Evolutionary conservation across 2,888 invertebrate genomes (phyloP).

Genomic region (Plemyria rubiginata): DNA sequence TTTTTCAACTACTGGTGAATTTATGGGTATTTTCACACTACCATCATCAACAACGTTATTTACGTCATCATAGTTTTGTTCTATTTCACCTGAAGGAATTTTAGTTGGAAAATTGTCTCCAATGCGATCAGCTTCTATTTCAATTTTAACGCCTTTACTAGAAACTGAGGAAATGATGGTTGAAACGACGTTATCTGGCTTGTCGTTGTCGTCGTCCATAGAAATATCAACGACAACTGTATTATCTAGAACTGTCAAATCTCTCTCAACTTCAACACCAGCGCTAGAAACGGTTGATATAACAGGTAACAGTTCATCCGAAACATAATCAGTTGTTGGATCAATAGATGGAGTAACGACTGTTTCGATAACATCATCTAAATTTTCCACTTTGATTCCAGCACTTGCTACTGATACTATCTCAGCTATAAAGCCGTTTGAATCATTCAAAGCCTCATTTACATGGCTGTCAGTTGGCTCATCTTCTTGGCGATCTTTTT

Average conservation of each 20-base stretch:
- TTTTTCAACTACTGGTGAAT: background rate
- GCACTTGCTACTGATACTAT: conserved; percentile 20
- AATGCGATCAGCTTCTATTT: conserved; percentile 10
- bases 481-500: conserved; percentile 3
- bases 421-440: conserved; percentile 13
- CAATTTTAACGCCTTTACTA: conserved; percentile 26
- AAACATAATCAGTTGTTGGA: background rate
- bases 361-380: conserved; percentile 12
- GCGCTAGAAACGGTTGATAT: conserved; percentile 27
- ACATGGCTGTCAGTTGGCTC: background rate
- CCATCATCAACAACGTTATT: conserved; percentile 1
- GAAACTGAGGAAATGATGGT: conserved; percentile 16
- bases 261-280: conserved; percentile 18
- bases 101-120: conserved; percentile 1
- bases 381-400: conserved; percentile 28
- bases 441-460: background rate
- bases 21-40: background rate
- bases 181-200: background rate
- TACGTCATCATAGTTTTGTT: background rate
- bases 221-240: background rate
- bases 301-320: conserved; percentile 16
- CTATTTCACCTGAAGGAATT: background rate
- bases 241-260: conserved; percentile 1
- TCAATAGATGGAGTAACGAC: background rate
- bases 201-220: background rate